A percentile compares a stretch with the other conserved stretches of the same genome.
phyloP scores from a whole-genome alignment of 2,797 vertebrate genomes.

The Dipus sagitta region DNA sequence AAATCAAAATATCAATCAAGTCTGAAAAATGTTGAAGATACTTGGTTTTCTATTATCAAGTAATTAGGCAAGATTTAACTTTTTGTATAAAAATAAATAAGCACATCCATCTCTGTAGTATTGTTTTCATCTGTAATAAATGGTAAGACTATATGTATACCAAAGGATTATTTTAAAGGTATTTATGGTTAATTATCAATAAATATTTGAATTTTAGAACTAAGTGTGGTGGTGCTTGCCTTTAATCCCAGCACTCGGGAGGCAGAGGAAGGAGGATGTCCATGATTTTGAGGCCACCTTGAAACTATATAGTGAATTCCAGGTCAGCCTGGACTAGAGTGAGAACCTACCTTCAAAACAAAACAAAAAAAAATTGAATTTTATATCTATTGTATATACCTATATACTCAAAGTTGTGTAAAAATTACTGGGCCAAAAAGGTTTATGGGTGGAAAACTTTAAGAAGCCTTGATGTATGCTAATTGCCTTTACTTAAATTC shows the following conservation, averaged over 20 bases:
- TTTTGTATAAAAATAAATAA: slow-evolving; percentile 4
- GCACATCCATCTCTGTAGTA: not conserved
- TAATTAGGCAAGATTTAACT: not conserved
- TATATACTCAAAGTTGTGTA: no score
- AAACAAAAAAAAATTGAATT: not conserved
- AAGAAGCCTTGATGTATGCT: not conserved
- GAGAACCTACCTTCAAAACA: no score
- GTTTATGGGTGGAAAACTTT: not conserved
- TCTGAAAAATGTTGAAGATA: not conserved
- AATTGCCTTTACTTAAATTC: slow-evolving; percentile 11
- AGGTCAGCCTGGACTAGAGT: no score
- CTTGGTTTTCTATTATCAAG: not conserved
- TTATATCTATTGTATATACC: not conserved
- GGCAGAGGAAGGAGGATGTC: no score
- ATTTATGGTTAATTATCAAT: not conserved
- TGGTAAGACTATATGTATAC: not conserved
- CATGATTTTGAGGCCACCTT: no score
- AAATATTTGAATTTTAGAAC: no score
- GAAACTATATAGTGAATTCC: no score
- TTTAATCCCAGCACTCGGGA: no score
- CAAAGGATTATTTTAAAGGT: not conserved
- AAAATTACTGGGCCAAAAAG: not conserved
- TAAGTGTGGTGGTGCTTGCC: no score
- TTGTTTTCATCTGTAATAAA: not conserved
- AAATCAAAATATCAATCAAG: slow-evolving; percentile 16